Conservation (phyloP, 2,113 vertebrate genomes). For the Ceyx cyanopectus region DNA sequence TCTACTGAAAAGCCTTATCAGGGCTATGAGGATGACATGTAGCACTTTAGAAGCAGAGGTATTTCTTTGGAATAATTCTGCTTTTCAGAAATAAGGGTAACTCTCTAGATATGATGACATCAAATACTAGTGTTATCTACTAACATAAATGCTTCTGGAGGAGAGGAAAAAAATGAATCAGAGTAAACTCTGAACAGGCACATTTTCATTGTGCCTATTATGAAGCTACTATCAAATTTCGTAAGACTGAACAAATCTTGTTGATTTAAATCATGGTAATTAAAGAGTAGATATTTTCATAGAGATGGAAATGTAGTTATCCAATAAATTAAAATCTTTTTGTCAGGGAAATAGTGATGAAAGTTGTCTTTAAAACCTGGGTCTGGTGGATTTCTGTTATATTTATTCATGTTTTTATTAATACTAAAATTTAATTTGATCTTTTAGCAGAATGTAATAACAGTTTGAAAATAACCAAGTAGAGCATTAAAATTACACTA, state of each 20-base stretch:
- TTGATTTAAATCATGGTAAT: neutral
- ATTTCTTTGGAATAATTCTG: neutral
- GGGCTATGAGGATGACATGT: rapidly evolving
- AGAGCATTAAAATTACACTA: neutral
- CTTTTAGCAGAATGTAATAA: neutral
- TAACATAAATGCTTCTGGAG: neutral
- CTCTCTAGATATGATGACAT: neutral
- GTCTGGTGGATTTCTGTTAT: neutral
- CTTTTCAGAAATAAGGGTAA: neutral
- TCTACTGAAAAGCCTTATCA: neutral
- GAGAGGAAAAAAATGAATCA: neutral
- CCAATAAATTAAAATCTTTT: neutral
- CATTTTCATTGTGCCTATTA: neutral
- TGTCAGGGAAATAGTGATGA: neutral
- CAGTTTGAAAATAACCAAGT: neutral
- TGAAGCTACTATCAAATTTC: neutral
- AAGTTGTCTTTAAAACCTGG: neutral
- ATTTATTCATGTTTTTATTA: neutral
- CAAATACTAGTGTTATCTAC: neutral
- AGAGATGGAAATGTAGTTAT: neutral
- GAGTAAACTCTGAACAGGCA: neutral
- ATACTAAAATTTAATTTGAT: neutral
- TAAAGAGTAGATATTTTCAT: neutral
- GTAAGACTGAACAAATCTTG: neutral
- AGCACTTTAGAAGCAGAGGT: neutral